These are phyloP conservation scores for Mastacembelus armatus DNA, from an alignment of 2,797 vertebrate species.

Conservation along the genomic window DNA sequence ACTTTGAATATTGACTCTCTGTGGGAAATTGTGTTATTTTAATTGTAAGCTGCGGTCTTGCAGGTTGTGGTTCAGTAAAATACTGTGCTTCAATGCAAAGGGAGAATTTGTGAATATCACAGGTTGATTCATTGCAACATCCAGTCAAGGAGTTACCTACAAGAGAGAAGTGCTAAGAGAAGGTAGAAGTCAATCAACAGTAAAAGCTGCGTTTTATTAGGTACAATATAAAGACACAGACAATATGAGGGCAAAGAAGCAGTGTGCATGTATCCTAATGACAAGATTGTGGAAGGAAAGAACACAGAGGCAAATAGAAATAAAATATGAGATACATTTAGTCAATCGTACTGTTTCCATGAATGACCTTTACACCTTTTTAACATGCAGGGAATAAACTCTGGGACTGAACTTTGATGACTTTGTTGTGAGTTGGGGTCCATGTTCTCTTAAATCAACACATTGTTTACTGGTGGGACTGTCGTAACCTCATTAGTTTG, in stretches of 20 bases:
- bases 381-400: conserved; percentile 7
- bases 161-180: too few species aligned
- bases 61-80: background rate
- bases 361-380: conserved; percentile 36
- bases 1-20: too few species aligned
- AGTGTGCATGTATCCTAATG: background rate
- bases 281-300: background rate
- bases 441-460: conserved; percentile 43
- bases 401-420: conserved; percentile 7
- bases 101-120: too few species aligned
- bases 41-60: background rate
- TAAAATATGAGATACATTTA: background rate
- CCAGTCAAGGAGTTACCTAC: too few species aligned
- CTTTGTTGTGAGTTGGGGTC: conserved; percentile 22
- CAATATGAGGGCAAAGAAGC: background rate
- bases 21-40: background rate
- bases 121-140: too few species aligned
- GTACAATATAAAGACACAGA: background rate
- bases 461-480: conserved; percentile 62
- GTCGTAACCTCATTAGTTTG: conserved; percentile 65
- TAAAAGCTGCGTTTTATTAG: background rate
- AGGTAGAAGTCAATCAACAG: too few species aligned
- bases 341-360: background rate
- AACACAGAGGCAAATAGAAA: background rate
- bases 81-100: background rate